Evolutionary conservation across 2,888 invertebrate species (phyloP).

Genomic region (Neelides folsomi): DNA sequence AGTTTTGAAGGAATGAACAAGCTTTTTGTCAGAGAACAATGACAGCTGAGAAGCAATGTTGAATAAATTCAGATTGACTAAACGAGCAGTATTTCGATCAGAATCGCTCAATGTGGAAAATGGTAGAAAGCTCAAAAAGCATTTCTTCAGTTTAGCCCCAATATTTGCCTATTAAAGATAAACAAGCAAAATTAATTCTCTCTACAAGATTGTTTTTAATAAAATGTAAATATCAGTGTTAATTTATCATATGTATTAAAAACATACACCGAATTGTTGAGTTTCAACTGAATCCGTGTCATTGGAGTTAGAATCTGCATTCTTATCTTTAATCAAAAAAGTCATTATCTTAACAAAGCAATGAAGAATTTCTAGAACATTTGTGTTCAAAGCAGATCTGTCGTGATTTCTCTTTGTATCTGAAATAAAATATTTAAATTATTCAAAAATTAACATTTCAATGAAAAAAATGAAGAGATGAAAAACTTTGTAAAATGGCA

Average conservation of each 20-base stretch:
- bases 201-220: background rate
- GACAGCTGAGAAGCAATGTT: conserved; percentile 16
- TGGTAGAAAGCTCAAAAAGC: conserved; percentile 22
- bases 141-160: conserved; percentile 20
- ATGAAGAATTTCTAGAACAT: conserved; percentile 10
- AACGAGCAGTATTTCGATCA: conserved; percentile 6
- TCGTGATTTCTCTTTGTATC: background rate
- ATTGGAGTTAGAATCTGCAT: background rate
- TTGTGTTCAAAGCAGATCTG: background rate
- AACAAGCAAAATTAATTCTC: background rate
- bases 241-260: background rate
- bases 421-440: background rate
- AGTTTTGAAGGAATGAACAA: conserved; percentile 15
- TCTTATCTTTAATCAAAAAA: conserved; percentile 2
- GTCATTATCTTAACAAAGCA: conserved; percentile 12
- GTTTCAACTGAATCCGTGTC: background rate
- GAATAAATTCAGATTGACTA: conserved; percentile 23
- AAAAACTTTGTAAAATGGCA: too few species aligned
- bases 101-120: conserved; percentile 21
- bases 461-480: background rate
- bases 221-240: background rate
- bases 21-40: conserved; percentile 14
- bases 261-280: background rate
- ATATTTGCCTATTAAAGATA: conserved; percentile 8
- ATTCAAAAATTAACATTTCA: background rate